Conservation (phyloP, 2,888 invertebrate genomes). For the Chelonus formosanus region DNA sequence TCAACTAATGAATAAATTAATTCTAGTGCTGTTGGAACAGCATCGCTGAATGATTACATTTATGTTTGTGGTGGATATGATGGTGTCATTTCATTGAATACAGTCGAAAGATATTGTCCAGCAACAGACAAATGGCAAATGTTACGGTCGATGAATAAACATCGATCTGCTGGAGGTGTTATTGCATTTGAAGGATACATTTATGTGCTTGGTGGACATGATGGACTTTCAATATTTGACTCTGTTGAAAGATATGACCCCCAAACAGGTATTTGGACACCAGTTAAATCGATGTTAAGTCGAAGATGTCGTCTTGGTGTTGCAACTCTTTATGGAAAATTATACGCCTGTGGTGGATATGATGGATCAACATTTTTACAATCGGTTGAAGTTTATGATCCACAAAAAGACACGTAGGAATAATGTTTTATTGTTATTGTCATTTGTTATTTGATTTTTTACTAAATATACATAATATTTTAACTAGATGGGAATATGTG, state of each 20-base stretch:
- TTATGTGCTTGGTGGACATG: slow-evolving; percentile 87
- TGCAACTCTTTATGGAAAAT: slow-evolving; percentile 80
- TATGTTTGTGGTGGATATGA: slow-evolving; percentile 89
- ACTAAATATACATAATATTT: not conserved
- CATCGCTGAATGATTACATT: slow-evolving; percentile 79
- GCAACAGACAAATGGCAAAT: slow-evolving; percentile 78
- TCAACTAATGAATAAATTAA: not conserved
- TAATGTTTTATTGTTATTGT: slow-evolving; percentile 43
- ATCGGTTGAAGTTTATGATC: slow-evolving; percentile 84
- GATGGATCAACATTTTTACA: slow-evolving; percentile 85
- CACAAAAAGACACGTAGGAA: slow-evolving; percentile 71
- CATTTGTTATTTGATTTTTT: not conserved
- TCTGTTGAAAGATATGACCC: slow-evolving; percentile 86
- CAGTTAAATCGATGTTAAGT: slow-evolving; percentile 81
- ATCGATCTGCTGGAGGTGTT: slow-evolving; percentile 77
- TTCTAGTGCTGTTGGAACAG: slow-evolving; percentile 80
- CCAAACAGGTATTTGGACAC: slow-evolving; percentile 76
- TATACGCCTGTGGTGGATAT: slow-evolving; percentile 87
- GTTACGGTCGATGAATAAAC: slow-evolving; percentile 77
- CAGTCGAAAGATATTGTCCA: slow-evolving; percentile 84
- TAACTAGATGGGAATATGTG: slow-evolving; percentile 75
- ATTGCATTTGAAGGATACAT: slow-evolving; percentile 77
- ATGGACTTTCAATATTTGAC: slow-evolving; percentile 87
- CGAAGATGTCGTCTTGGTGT: slow-evolving; percentile 85
- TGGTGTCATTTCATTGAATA: slow-evolving; percentile 82